Percentiles rank a stretch among this genome's conserved stretches.
Evolutionary conservation across 2,113 vertebrate species (phyloP).

Genomic region (Corynorhinus townsendii): DNA sequence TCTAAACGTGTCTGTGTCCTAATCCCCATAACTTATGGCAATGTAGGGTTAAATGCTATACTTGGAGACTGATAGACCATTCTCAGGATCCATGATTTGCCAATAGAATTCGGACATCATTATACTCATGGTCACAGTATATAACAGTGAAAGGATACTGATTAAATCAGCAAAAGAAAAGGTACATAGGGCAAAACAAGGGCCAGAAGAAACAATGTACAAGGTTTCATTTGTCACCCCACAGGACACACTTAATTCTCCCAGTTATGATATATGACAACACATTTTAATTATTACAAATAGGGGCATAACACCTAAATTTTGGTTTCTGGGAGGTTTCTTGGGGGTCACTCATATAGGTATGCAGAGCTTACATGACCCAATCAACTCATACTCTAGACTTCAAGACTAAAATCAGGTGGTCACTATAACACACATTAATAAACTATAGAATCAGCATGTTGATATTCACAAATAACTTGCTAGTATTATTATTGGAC

Average conservation of each 20-base stretch:
- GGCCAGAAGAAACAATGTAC: not conserved
- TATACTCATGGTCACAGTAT: not conserved
- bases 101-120: not conserved
- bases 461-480: not conserved
- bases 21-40: not conserved
- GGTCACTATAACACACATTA: not conserved
- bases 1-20: not conserved
- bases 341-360: not conserved
- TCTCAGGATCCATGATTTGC: not conserved
- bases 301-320: not conserved
- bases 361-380: not conserved
- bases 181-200: not conserved
- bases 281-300: not conserved
- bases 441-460: not conserved
- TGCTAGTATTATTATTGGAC: not conserved
- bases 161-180: not conserved
- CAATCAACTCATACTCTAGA: not conserved
- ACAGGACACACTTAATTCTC: not conserved
- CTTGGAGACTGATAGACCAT: not conserved
- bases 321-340: not conserved
- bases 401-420: not conserved
- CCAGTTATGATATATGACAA: not conserved
- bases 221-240: not conserved
- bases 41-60: not conserved
- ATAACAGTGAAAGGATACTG: not conserved